Base-by-base conservation (phyloP, 2,888 invertebrate genomes). In the Ophraella communa region DNA sequence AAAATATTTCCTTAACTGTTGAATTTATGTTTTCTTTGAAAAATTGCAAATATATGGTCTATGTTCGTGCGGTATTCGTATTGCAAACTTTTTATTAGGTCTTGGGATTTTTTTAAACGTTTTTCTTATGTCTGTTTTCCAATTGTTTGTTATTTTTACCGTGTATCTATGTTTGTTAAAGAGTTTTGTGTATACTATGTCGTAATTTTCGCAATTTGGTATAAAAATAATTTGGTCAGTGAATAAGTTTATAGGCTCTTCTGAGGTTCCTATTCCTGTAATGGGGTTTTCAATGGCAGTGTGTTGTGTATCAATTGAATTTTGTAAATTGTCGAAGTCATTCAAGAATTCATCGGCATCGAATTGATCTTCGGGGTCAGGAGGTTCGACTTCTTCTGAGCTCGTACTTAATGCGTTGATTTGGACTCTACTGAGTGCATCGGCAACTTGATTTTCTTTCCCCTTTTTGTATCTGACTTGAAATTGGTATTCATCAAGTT, bases 401-500 rank as follows among this genome's bases (percentile, higher is more conserved):
- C n/a, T n/a, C n/a, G n/a, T n/a, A n/a, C n/a, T n/a, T n/a, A n/a
- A n/a, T n/a, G n/a, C n/a, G n/a, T n/a, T n/a, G n/a, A n/a, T n/a
- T n/a, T n/a, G n/a, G n/a, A n/a, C n/a, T n/a, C n/a, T n/a, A n/a
- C n/a, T n/a, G n/a, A n/a, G n/a, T n/a, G n/a, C n/a, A n/a, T n/a
- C 61, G 18, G 61, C 65, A 10, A 65, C 65, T 10, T 11, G 5
- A 30, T 65, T 61, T 51, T 65, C 61, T 42, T 61, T 51, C 4
- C 61, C 65, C 8, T 61, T 61, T 33, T 51, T 49, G 20, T 65
- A 61, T 55, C 51, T 65, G 4, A 65, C 52, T 21, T 67, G 54
- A 42, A 64, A 64, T 39, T 67, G 57, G 33, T 55, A 67, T 39
- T 67, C 64, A 56, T 64, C 61, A 17, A 64, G 17, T 64, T 57